A percentile compares a stretch with the other conserved stretches of the same genome.
Conservation (phyloP, 2,888 invertebrate genomes). For the Melangyna quadrimaculata region DNA sequence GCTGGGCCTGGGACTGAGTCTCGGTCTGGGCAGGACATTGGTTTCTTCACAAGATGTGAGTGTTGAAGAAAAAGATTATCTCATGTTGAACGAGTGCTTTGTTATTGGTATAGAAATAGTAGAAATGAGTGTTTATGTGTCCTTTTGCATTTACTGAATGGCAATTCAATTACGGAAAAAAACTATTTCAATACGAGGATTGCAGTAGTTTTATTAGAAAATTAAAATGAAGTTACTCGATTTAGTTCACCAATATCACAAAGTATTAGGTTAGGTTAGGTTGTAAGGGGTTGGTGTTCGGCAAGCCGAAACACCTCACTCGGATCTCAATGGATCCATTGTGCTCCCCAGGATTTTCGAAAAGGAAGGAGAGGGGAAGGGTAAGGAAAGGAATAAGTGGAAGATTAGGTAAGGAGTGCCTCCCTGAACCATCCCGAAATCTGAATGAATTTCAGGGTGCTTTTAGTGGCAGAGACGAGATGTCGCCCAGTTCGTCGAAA, state of each 20-base stretch:
- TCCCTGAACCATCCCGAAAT: no score
- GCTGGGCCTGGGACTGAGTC: background rate
- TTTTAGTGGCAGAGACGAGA: no score
- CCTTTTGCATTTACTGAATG: conserved; percentile 14
- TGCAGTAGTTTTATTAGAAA: conserved; percentile 44
- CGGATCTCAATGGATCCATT: no score
- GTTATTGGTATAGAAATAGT: conserved; percentile 26
- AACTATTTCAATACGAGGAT: conserved; percentile 53
- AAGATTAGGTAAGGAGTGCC: no score
- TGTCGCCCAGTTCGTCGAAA: no score
- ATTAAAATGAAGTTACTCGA: conserved; percentile 46
- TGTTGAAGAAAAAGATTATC: conserved; percentile 36
- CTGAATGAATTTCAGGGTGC: no score
- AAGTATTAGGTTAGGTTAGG: no score
- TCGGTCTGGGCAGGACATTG: conserved; percentile 2
- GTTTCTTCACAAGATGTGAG: conserved; percentile 12
- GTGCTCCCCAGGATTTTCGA: no score
- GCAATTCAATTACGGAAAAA: conserved; percentile 63
- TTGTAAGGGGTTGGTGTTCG: no score
- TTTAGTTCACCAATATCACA: conserved; percentile 74
- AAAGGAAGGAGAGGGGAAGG: no score
- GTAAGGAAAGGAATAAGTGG: no score
- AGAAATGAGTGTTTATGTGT: conserved; percentile 11
- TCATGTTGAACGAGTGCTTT: conserved; percentile 45
- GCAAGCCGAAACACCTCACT: no score